Percentiles rank a stretch among this genome's conserved stretches.
These are phyloP conservation scores for Xiphophorus hellerii DNA, from an alignment of 2,113 vertebrate species.

Conservation along the genomic window DNA sequence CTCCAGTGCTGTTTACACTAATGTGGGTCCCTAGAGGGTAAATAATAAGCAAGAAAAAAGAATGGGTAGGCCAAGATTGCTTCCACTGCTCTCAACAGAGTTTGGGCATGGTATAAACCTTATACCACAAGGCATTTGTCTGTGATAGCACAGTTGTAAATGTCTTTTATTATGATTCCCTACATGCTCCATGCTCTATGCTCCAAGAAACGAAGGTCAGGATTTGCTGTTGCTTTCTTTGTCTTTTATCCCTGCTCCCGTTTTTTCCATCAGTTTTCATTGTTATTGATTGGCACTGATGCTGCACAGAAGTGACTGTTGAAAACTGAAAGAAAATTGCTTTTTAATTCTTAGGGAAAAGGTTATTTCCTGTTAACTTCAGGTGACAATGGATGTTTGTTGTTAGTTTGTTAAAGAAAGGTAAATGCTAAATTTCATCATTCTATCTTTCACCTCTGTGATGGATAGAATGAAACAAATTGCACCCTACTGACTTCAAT, in stretches of 20 bases:
- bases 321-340: conserved; percentile 44
- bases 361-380: conserved; percentile 40
- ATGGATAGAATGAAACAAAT: conserved; percentile 8
- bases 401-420: conserved; percentile 36
- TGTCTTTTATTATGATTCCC: conserved; percentile 33
- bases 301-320: conserved; percentile 45
- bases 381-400: conserved; percentile 39
- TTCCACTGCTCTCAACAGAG: conserved; percentile 84
- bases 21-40: conserved; percentile 85
- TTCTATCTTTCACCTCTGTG: conserved; percentile 10
- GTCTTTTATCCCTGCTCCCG: conserved; percentile 42
- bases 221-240: conserved; percentile 10
- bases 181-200: conserved; percentile 24
- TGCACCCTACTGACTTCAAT: conserved; percentile 13
- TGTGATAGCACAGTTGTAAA: conserved; percentile 81
- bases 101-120: conserved; percentile 84
- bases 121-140: conserved; percentile 84
- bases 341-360: conserved; percentile 47
- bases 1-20: conserved; percentile 86
- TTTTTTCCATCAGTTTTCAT: conserved; percentile 33
- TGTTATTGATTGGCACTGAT: conserved; percentile 59
- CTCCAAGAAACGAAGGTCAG: conserved; percentile 20
- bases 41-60: conserved; percentile 60
- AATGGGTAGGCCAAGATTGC: conserved; percentile 85
- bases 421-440: conserved; percentile 22